Conservation (phyloP, 2,797 vertebrate species). For the Huso huso region DNA sequence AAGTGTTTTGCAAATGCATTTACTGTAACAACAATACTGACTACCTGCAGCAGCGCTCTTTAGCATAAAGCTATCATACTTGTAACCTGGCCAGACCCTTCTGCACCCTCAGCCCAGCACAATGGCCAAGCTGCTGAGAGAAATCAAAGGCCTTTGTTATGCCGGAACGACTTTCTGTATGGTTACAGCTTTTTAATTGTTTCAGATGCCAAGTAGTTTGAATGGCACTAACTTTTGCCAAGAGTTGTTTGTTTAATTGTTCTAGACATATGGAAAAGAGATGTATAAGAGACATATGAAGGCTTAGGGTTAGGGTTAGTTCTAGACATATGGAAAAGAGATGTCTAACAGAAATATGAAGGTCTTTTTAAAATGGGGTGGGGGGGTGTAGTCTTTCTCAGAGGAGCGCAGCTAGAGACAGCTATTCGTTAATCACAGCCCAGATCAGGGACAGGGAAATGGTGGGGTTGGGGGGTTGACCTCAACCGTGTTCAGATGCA, state of each 20-base stretch:
- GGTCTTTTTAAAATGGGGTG: too few species aligned
- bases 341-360: constrained; percentile 15
- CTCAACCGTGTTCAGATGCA: too few species aligned
- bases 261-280: constrained; percentile 26
- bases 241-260: constrained; percentile 17
- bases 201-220: constrained; percentile 35
- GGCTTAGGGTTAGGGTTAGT: background rate
- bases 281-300: constrained; percentile 16
- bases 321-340: constrained; percentile 26
- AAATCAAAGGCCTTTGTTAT: constrained; percentile 23
- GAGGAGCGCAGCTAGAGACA: too few species aligned
- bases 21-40: too few species aligned
- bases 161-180: constrained; percentile 19
- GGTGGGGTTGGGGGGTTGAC: too few species aligned
- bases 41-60: too few species aligned
- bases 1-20: too few species aligned
- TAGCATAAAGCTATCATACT: too few species aligned
- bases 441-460: too few species aligned
- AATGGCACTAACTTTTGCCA: constrained; percentile 35
- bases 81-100: too few species aligned
- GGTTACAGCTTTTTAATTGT: constrained; percentile 42
- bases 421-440: too few species aligned
- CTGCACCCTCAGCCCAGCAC: too few species aligned
- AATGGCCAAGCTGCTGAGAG: background rate
- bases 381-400: background rate